Evolutionary conservation across 2,797 vertebrate genomes (phyloP).

Genomic region (Sebastes diaconus): DNA sequence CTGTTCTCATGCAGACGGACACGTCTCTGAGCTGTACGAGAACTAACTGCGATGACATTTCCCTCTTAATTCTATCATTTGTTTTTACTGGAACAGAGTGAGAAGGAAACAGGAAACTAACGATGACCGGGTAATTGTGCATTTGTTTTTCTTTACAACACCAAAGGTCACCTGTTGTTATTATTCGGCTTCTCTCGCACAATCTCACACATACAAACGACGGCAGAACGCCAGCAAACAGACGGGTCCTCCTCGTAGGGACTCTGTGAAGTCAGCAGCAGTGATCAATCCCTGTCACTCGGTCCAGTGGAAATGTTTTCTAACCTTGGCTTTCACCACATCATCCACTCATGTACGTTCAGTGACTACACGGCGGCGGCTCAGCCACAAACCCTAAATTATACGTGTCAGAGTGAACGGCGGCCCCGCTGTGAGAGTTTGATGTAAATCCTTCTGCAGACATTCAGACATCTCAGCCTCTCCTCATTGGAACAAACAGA

Average conservation of each 20-base stretch:
- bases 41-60: neutral
- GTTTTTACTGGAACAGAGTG: neutral
- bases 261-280: neutral
- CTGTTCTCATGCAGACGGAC: slow-evolving; percentile 9
- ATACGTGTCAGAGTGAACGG: neutral
- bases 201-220: neutral
- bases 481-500: no score
- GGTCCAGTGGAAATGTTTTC: neutral
- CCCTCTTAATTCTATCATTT: neutral
- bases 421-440: neutral
- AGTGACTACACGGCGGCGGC: neutral
- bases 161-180: neutral
- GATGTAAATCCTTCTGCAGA: neutral
- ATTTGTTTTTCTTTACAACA: neutral
- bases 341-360: neutral
- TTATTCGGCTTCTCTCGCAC: neutral
- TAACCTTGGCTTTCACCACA: neutral
- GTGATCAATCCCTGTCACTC: neutral
- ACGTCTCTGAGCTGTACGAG: neutral
- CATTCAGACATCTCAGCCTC: no score
- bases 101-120: neutral
- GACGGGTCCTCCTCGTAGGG: no score
- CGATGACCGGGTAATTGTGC: neutral
- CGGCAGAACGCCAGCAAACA: neutral
- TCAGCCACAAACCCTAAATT: neutral